Conservation (phyloP, 2,888 invertebrate species). For the Temnothorax unifasciatus region DNA sequence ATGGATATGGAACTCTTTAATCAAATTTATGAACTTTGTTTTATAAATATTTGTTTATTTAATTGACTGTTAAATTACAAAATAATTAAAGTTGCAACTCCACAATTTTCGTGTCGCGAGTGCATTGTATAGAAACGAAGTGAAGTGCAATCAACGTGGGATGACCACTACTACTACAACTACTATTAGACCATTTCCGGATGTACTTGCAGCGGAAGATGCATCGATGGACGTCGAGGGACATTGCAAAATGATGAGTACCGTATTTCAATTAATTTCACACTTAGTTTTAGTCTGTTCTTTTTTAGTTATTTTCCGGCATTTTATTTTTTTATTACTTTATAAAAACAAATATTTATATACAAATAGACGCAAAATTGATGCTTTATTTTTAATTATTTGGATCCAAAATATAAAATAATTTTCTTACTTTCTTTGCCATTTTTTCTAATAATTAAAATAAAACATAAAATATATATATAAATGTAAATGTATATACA, state of each 20-base stretch:
- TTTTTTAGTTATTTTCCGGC: not conserved
- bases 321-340: not conserved
- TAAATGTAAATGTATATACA: too few species aligned
- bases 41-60: not conserved
- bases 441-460: too few species aligned
- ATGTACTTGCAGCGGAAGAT: not conserved
- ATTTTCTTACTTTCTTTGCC: too few species aligned
- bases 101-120: not conserved
- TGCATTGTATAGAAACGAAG: not conserved
- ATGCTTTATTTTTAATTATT: too few species aligned
- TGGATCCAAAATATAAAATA: too few species aligned
- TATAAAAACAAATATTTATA: too few species aligned
- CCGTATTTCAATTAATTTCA: not conserved
- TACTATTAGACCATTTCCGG: not conserved
- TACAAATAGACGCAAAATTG: too few species aligned
- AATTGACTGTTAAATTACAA: constrained; percentile 10
- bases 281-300: not conserved
- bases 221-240: not conserved
- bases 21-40: not conserved
- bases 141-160: not conserved
- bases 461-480: too few species aligned
- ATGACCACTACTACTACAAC: not conserved
- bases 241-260: not conserved
- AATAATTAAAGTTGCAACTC: not conserved
- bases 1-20: not conserved